Evolutionary conservation across 1,140 invertebrate species (phyloP), one percentile per base, ranked within the genome.

Genomic region (Drosophila tani): DNA sequence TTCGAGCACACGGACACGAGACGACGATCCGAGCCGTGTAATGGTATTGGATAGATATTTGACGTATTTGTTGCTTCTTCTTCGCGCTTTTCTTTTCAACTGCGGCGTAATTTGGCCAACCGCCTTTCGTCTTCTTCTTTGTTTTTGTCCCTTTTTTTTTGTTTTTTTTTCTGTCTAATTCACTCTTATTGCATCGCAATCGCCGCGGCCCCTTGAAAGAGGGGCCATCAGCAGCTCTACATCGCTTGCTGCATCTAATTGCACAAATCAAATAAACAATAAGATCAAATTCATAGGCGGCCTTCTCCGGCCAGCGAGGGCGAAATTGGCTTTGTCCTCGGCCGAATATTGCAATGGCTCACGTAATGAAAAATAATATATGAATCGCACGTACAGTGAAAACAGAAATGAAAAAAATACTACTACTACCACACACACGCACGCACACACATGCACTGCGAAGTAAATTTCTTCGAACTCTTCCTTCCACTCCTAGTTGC

Each of bases 181-280:
- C 68, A 38, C 64, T 69, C 19, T 74, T 82, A 63, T 70, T 77
- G 67, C 77, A 84, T 69, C 40, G 74, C 73, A 74, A 74, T 85
- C 74, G 82, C 79, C 81, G 82, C 62, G 77, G 76, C 77, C 84
- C 82, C 71, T 59, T 65, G 51, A 12, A 38, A 58, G 69, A 64
- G 84, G 84, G 84, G 84, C 81, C 84, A 75, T 55, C 85, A 84
- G 77, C 85, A 88, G 63, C 53, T 85, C 74, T 85, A 88, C 84
- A 88, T 88, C 66, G 69, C 67, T 62, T 56, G 55, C 58, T 24
- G 69, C 81, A 84, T 84, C 69, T 88, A 90, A 84, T 67, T 75
- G 51, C 70, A 75, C 81, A 87, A 66, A 68, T 62, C 21, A 41
- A 70, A 74, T 60, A 68, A 76, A 58, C 81, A 86, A 68, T 56